Percentiles rank a stretch among this genome's conserved stretches.
phyloP scores from a whole-genome alignment of 1,140 invertebrate genomes.

The Heliconius nattereri region DNA sequence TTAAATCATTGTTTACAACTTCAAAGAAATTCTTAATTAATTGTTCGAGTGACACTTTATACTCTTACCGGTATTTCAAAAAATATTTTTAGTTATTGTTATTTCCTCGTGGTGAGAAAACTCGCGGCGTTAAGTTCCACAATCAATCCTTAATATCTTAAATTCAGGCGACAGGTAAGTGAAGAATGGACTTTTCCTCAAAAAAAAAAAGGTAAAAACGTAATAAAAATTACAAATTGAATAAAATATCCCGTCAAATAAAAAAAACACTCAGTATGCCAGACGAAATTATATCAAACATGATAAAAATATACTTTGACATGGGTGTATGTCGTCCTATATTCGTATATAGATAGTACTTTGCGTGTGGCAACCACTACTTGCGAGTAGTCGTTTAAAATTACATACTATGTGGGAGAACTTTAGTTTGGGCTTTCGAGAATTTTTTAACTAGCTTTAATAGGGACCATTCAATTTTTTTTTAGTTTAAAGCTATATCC shows the following conservation, averaged over 20 bases:
- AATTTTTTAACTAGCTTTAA: not conserved
- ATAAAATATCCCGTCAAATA: constrained; percentile 1
- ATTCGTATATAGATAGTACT: not conserved
- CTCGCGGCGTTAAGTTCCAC: too few relatives aligned
- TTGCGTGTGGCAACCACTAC: not conserved
- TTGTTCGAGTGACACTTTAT: not conserved
- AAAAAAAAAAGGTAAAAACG: too few relatives aligned
- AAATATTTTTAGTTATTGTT: too few relatives aligned
- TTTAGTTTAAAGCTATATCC: not conserved
- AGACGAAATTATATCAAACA: not conserved
- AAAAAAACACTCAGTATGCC: not conserved
- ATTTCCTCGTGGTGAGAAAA: too few relatives aligned
- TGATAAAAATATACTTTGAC: constrained; percentile 5
- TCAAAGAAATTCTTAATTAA: not conserved
- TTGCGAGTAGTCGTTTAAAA: not conserved
- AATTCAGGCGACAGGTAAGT: too few relatives aligned
- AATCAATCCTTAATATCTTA: too few relatives aligned
- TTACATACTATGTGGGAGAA: not conserved
- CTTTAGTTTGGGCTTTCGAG: not conserved
- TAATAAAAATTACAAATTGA: not conserved
- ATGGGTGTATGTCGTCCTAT: constrained; percentile 1
- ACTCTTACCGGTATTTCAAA: too few relatives aligned
- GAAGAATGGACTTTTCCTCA: too few relatives aligned
- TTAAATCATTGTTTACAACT: not conserved
- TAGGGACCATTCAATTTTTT: not conserved